Percentiles rank a stretch among this genome's conserved stretches.
Evolutionary conservation across 2,797 vertebrate genomes (phyloP).

Genomic region (Ispidina picta): DNA sequence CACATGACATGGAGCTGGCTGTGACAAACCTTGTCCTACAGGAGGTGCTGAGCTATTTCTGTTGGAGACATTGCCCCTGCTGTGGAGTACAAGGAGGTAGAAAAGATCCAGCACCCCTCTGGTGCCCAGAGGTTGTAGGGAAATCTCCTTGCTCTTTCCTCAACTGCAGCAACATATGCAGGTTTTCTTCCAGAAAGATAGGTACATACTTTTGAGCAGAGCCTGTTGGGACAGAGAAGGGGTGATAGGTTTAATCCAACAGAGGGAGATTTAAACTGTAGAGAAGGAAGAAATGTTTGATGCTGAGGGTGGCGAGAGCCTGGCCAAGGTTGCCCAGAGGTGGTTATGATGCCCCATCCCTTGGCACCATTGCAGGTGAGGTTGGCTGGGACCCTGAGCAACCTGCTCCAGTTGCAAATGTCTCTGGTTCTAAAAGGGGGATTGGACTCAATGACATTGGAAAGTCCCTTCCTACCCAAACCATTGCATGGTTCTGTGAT

Average conservation of each 20-base stretch:
- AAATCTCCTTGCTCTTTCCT: not conserved
- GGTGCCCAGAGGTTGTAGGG: not conserved
- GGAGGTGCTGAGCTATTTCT: not conserved
- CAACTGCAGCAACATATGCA: not conserved
- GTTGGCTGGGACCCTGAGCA: not conserved
- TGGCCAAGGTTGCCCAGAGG: not conserved
- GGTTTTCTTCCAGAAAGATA: not conserved
- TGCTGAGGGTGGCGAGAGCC: not conserved
- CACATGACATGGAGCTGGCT: accelerated
- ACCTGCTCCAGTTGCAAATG: not conserved
- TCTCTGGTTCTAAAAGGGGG: not conserved
- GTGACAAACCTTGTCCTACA: not conserved
- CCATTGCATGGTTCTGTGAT: not conserved
- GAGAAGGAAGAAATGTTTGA: not conserved
- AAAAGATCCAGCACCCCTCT: not conserved
- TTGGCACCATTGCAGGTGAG: not conserved
- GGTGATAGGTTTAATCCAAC: not conserved
- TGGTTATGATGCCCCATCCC: not conserved
- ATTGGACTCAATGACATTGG: not conserved
- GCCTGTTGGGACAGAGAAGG: not conserved
- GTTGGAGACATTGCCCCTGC: not conserved
- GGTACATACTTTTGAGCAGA: too few relatives aligned
- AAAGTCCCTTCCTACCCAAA: not conserved
- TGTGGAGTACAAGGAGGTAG: not conserved
- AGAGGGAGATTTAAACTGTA: not conserved